Conservation (phyloP, 1,140 invertebrate species). For the Lamellibrachia luymesi region DNA sequence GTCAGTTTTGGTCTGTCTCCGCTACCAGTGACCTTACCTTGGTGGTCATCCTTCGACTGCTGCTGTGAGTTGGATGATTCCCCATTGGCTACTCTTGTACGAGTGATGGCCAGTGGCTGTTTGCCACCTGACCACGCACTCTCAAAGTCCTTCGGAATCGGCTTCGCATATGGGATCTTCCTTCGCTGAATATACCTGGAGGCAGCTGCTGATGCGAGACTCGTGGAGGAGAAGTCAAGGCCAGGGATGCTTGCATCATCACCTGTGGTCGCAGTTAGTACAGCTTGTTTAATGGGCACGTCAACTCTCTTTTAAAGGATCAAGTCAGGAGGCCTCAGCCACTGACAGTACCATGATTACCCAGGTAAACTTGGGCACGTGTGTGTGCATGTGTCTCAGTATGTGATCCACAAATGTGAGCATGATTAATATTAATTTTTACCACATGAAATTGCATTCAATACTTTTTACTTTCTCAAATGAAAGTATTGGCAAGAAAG, state of each 20-base stretch:
- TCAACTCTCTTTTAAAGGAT: too few relatives aligned
- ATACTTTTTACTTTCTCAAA: background rate
- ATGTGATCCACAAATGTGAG: background rate
- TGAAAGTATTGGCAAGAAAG: background rate
- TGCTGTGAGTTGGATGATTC: background rate
- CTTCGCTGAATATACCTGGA: constrained; percentile 44
- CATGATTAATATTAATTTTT: background rate
- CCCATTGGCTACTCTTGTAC: background rate
- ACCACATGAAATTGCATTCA: background rate
- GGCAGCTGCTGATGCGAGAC: constrained; percentile 52
- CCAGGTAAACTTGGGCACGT: background rate
- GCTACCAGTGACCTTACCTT: background rate
- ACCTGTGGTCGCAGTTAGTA: background rate
- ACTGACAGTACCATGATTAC: background rate
- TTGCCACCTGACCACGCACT: constrained; percentile 87
- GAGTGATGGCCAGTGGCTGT: constrained; percentile 25
- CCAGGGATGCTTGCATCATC: constrained; percentile 66
- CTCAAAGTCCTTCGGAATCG: constrained; percentile 93
- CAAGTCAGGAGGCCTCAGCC: too few relatives aligned
- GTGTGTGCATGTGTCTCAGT: background rate
- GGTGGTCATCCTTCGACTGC: background rate
- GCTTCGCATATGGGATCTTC: constrained; percentile 83
- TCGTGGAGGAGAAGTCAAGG: constrained; percentile 64
- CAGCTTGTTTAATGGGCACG: background rate
- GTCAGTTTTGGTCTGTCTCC: too few relatives aligned